Evolutionary conservation across 2,888 invertebrate species (phyloP).

Genomic region (Meloe dianella): DNA sequence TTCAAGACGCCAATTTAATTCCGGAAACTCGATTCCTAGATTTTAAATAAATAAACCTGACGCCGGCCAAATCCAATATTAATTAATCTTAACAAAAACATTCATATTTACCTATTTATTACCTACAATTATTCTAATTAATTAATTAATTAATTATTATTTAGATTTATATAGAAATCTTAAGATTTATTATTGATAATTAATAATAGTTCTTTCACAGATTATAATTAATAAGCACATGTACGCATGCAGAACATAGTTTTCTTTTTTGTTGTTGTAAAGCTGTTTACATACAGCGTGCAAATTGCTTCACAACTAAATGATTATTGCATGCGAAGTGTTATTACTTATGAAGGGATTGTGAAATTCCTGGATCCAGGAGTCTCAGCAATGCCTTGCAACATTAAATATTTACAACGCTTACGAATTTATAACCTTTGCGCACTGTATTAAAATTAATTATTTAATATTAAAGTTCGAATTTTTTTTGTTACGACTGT

Average conservation of each 20-base stretch:
- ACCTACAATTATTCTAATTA: neutral
- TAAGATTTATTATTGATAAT: neutral
- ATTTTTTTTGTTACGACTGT: constrained; percentile 61
- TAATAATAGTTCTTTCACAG: constrained; percentile 15
- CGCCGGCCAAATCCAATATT: constrained; percentile 2
- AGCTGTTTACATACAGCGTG: constrained; percentile 54
- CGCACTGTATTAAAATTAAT: constrained; percentile 66
- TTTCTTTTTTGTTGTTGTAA: constrained; percentile 52
- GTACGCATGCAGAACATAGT: constrained; percentile 43
- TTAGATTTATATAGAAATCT: neutral
- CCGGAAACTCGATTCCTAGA: constrained; percentile 15
- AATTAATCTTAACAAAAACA: neutral
- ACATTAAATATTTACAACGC: constrained; percentile 57
- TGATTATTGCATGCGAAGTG: constrained; percentile 58
- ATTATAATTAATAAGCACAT: constrained; percentile 49
- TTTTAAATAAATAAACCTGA: constrained; percentile 14
- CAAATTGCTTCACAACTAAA: constrained; percentile 56
- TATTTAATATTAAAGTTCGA: constrained; percentile 67
- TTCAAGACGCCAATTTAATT: constrained; percentile 35
- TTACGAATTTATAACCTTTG: constrained; percentile 59
- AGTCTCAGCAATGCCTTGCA: constrained; percentile 51
- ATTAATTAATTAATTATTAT: neutral
- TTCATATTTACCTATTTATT: neutral
- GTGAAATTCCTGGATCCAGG: constrained; percentile 53
- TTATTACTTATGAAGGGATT: constrained; percentile 51